These are phyloP conservation scores for Cyphomyrmex costatus DNA, from an alignment of 1,140 invertebrate species.

Conservation along the genomic window DNA sequence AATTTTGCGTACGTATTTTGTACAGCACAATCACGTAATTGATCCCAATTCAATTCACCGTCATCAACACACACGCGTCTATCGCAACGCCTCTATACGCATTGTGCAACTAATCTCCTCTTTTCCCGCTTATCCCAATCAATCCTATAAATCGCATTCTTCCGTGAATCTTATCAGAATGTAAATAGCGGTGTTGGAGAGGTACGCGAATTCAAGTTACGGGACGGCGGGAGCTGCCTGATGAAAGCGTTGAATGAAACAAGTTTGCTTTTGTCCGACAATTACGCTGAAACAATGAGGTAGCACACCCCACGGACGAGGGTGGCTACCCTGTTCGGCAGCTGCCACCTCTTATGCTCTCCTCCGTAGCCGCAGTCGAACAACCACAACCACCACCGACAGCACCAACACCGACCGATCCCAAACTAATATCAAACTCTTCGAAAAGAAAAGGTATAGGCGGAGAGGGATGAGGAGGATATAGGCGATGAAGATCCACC, in stretches of 20 bases:
- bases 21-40: constrained; percentile 5
- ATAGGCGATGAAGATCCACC: constrained; percentile 14
- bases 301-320: constrained; percentile 65
- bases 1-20: background rate
- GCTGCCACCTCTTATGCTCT: constrained; percentile 69
- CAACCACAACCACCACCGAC: constrained; percentile 34
- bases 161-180: constrained; percentile 58
- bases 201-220: constrained; percentile 47
- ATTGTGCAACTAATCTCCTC: background rate
- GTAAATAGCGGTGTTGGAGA: constrained; percentile 62
- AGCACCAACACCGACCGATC: constrained; percentile 41
- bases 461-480: background rate
- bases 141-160: constrained; percentile 57
- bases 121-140: constrained; percentile 9
- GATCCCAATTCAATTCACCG: constrained; percentile 1
- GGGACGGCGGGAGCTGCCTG: constrained; percentile 16
- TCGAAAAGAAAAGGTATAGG: constrained; percentile 63
- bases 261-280: constrained; percentile 84
- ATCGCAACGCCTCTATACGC: background rate
- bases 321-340: constrained; percentile 72
- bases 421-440: constrained; percentile 84
- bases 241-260: constrained; percentile 81
- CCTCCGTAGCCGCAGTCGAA: constrained; percentile 44
- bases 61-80: background rate
- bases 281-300: constrained; percentile 84